Evolutionary conservation across 2,797 vertebrate genomes (phyloP), one percentile per base, ranked within the genome.

Genomic region (Leontocebus nigricollis): DNA sequence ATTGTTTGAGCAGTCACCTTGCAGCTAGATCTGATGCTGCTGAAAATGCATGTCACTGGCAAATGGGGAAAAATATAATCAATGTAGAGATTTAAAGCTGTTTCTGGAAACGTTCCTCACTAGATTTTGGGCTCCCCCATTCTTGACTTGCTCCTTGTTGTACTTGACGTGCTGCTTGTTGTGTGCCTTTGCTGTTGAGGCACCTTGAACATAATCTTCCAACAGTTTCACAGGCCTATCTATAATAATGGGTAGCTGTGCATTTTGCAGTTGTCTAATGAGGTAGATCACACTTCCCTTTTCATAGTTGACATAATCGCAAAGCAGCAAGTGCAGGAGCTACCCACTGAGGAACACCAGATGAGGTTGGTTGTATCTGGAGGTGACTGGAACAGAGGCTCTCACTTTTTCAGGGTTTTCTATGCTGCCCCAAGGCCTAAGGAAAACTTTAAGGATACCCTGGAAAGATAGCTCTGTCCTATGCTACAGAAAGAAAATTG

Each of bases 401-500:
- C 7, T 57, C 15, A 89, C 39, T 84, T 93, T 52, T 92, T 27
- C 46, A 76, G 12, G 44, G 50, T 80, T 88, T 91, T 88, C 77
- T 30, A 77, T 26, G 52, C 27, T 83, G 10, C 24, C n/a, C 30
- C 4, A 33, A 67, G 39, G 39, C 57, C 50, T 75, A 27, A 84
- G 67, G 59, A 57, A 84, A 81, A 75, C 72, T 80, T 61, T 85
- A 41, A 80, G 6, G 19, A 57, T 85, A 81, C 2, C 57, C 27
- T 85, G 41, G 61, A 88, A 81, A 55, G 84, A 39, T 92, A 93
- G 46, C 39, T 95, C 39, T 86, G 73, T 82, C 27, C 30, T 91
- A 13, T 77, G 70, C 36, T n/a, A 73, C 20, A 81, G 73, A 96
- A 83, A 95, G 76, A 86, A 95, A 93, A 52, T 85, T 67, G 67